Conservation (phyloP, 2,113 vertebrate species). For the Neolamprologus caudopunctatus region DNA sequence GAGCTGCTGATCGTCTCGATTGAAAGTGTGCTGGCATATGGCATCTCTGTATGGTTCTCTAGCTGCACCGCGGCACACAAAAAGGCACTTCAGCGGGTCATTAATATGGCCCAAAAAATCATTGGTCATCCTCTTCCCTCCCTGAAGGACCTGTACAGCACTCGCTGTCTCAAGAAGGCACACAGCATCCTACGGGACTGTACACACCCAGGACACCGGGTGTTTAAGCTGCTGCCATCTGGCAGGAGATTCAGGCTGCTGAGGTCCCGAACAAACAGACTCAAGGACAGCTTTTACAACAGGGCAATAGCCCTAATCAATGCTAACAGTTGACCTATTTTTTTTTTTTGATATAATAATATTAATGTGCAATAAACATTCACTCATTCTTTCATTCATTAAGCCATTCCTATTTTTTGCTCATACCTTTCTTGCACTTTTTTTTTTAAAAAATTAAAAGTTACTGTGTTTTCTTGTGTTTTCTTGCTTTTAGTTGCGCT, state of each 20-base stretch:
- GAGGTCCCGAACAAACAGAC: neutral
- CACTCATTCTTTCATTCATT: neutral
- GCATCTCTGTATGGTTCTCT: neutral
- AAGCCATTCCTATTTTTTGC: neutral
- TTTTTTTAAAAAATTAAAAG: neutral
- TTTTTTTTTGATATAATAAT: neutral
- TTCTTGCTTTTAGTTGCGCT: neutral
- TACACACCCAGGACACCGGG: neutral
- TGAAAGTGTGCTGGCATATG: neutral
- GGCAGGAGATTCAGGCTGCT: neutral
- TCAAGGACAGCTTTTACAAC: neutral
- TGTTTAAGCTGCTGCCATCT: neutral
- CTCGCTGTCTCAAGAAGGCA: neutral
- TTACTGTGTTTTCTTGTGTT: neutral
- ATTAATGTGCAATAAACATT: neutral
- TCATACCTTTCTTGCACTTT: neutral
- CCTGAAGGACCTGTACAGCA: neutral
- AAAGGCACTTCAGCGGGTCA: neutral
- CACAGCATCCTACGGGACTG: neutral
- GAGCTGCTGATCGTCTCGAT: neutral
- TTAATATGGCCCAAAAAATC: neutral
- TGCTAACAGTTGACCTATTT: neutral
- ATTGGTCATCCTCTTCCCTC: neutral
- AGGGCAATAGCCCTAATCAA: neutral
- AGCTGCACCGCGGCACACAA: neutral